These are phyloP conservation scores for Papilio demoleus DNA, from an alignment of 2,888 invertebrate genomes.

Conservation along the genomic window DNA sequence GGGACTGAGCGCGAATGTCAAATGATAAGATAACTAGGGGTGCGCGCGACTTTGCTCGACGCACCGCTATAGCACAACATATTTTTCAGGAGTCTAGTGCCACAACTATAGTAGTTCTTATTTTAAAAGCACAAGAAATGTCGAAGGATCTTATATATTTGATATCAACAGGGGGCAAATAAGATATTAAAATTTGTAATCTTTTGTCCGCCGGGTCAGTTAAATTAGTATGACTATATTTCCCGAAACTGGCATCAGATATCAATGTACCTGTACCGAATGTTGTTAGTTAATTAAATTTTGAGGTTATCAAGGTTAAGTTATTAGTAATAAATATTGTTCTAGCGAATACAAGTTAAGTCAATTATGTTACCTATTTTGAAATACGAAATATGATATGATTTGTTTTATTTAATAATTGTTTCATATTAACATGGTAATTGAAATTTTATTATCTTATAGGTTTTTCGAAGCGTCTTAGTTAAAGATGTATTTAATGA, in stretches of 20 bases:
- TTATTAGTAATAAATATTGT: slow-evolving; percentile 24
- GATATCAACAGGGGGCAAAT: too few species aligned
- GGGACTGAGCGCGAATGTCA: slow-evolving; percentile 51
- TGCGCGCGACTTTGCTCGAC: slow-evolving; percentile 30
- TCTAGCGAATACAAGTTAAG: slow-evolving; percentile 8
- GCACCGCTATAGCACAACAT: not conserved
- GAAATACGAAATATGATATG: slow-evolving; percentile 9
- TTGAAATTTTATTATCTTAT: not conserved
- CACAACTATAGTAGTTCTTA: too few species aligned
- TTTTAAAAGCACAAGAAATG: too few species aligned
- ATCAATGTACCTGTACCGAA: slow-evolving; percentile 7
- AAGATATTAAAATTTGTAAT: too few species aligned
- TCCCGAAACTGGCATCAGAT: not conserved
- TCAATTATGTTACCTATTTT: not conserved
- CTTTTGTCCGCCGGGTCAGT: not conserved
- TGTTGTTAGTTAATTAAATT: slow-evolving; percentile 21
- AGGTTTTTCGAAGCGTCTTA: not conserved
- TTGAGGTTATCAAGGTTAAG: slow-evolving; percentile 19
- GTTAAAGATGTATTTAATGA: not conserved
- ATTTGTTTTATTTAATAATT: not conserved
- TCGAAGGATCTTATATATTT: too few species aligned
- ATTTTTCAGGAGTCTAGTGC: not conserved
- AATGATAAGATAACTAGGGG: slow-evolving; percentile 53
- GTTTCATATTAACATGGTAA: not conserved
- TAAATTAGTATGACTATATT: not conserved